Evolutionary conservation across 2,888 invertebrate genomes (phyloP), one percentile per base, ranked within the genome.

Genomic region (Sisyra terminalis): DNA sequence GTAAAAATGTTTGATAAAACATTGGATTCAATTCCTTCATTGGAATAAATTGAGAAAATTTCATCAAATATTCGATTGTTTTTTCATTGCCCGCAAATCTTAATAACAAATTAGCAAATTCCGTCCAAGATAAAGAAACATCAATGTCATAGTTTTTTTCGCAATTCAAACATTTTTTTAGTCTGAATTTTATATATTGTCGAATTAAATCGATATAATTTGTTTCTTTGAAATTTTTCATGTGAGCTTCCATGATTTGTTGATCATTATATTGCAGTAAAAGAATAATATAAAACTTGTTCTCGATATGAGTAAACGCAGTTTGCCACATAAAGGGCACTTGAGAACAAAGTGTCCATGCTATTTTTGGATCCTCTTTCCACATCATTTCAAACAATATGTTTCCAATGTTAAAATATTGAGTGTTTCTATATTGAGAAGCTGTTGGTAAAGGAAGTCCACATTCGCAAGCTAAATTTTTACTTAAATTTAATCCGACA

Each of bases 311-410:
- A 44, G 66, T 61, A 15, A 77, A 56, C 48, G 72, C 70, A 49
- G 71, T 69, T 43, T 67, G 64, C 73, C 75, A 77, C 53, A 78
- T 62, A 50, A 69, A 73, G 37, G 78, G 78, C 65, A 78, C 70
- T 49, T 61, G 59, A 50, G 66, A 68, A 48, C 74, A 73, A 32
- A 73, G 61, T 49, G 65, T 63, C 31, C 69, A 65, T 47, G 68
- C 70, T 36, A 64, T 63, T 30, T 60, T 57, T 0, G 63, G 61
- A 45, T 65, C 58, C 46, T 54, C 59, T 4, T 60, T 57, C 58
- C 63, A 64, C 49, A 70, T 68, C 45, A 58, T 65, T 45, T 69
- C 67, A 36, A 75, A 63, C 48, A 78, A 65, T 48, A 63, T 58
- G 50, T 68, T 67, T 30, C 76, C 76, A 35, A 75, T 53, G 29